Evolutionary conservation across 1,140 invertebrate species (phyloP).

Genomic region (Hycleus phaleratus): DNA sequence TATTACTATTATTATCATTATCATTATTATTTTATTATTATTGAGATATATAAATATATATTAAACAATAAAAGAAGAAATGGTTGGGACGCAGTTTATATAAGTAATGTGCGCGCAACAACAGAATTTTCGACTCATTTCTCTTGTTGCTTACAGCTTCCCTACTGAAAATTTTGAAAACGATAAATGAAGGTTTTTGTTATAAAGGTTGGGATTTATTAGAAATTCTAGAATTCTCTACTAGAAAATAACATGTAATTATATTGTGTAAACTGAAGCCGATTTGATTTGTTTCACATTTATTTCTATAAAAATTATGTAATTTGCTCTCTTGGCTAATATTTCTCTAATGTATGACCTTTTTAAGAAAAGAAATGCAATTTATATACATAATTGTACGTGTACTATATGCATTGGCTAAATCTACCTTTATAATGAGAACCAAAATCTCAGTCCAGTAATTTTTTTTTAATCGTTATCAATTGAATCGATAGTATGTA

Average conservation of each 20-base stretch:
- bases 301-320: background rate
- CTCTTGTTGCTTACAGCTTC: constrained; percentile 25
- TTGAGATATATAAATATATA: no score
- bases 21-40: no score
- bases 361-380: background rate
- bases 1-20: no score
- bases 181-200: constrained; percentile 4
- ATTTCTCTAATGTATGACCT: no score
- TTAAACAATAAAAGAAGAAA: no score
- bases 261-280: no score
- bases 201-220: constrained; percentile 15
- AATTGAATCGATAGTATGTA: constrained; percentile 26
- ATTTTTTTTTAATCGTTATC: constrained; percentile 15
- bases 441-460: constrained; percentile 11
- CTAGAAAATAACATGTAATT: no score
- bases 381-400: constrained; percentile 4
- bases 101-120: constrained; percentile 17
- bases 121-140: constrained; percentile 17
- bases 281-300: no score
- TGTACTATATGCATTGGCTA: constrained; percentile 7
- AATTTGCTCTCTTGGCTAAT: constrained; percentile 6
- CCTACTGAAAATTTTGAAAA: background rate
- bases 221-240: constrained; percentile 1
- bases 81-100: constrained; percentile 17
- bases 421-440: constrained; percentile 19